phyloP scores from a whole-genome alignment of 2,888 invertebrate genomes.

The Sclerodermus sp. region DNA sequence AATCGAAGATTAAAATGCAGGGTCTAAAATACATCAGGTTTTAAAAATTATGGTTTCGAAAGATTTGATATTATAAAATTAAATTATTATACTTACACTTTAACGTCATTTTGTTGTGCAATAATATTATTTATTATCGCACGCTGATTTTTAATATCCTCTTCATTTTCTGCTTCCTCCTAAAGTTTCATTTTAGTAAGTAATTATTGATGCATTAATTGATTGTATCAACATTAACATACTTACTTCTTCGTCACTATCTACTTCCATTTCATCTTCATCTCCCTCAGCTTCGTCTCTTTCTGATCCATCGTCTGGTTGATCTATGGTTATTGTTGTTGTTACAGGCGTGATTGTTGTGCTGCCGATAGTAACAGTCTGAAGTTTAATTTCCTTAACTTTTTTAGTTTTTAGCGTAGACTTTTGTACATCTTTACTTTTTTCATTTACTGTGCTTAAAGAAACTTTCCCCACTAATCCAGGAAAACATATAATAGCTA shows the following conservation, averaged over 20 bases:
- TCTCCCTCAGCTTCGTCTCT: conserved; percentile 83
- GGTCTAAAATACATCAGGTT: conserved; percentile 79
- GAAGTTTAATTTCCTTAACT: conserved; percentile 62
- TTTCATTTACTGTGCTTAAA: conserved; percentile 61
- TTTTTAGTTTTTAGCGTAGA: conserved; percentile 33
- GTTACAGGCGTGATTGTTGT: conserved; percentile 62
- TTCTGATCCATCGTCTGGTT: conserved; percentile 70
- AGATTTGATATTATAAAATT: not conserved
- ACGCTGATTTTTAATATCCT: conserved; percentile 11
- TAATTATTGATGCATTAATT: not conserved
- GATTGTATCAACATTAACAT: not conserved
- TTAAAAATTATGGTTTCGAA: too few relatives aligned
- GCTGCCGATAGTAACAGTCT: conserved; percentile 64
- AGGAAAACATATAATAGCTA: conserved; percentile 95
- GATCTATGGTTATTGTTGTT: conserved; percentile 62
- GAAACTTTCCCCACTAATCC: conserved; percentile 72
- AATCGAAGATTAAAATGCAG: conserved; percentile 94
- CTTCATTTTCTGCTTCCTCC: conserved; percentile 33
- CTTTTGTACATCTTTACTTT: conserved; percentile 57
- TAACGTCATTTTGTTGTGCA: conserved; percentile 22
- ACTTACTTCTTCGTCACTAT: conserved; percentile 55
- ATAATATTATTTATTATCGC: conserved; percentile 11
- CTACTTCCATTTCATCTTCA: conserved; percentile 68
- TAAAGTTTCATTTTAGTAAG: conserved; percentile 7
- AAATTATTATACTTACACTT: conserved; percentile 24